phyloP scores from a whole-genome alignment of 2,888 invertebrate species.

The Sphecodes monilicornis region DNA sequence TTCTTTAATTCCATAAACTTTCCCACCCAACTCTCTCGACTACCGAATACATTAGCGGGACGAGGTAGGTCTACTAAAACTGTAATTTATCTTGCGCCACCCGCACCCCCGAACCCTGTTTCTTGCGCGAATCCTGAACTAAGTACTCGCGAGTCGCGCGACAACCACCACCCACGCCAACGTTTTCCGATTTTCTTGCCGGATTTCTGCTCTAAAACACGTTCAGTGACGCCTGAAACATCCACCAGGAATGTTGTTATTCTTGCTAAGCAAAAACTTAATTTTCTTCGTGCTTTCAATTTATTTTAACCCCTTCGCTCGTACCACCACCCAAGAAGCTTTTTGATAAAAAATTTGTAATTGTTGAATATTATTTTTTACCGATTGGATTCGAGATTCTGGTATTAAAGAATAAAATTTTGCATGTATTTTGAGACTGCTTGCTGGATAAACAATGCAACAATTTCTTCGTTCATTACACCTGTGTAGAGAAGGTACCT shows the following conservation, averaged over 20 bases:
- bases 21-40: slow-evolving; percentile 36
- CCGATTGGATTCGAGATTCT: too few species aligned
- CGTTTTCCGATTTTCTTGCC: neutral
- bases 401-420: too few species aligned
- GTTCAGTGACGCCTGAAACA: neutral
- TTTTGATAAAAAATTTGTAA: neutral
- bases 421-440: too few species aligned
- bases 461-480: neutral
- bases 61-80: slow-evolving; percentile 27
- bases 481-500: neutral
- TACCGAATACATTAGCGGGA: slow-evolving; percentile 49
- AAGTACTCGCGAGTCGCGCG: neutral
- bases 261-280: neutral
- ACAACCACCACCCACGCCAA: neutral
- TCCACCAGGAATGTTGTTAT: neutral
- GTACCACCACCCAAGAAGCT: neutral
- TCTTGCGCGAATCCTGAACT: slow-evolving; percentile 13
- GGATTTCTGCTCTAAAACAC: neutral
- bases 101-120: neutral
- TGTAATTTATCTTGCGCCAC: slow-evolving; percentile 44
- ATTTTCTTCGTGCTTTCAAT: neutral
- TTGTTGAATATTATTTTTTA: too few species aligned
- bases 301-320: neutral
- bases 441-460: too few species aligned
- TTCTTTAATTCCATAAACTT: slow-evolving; percentile 63